Evolutionary conservation across 1,140 invertebrate genomes (phyloP).

Genomic region (Heterodera schachtii): DNA sequence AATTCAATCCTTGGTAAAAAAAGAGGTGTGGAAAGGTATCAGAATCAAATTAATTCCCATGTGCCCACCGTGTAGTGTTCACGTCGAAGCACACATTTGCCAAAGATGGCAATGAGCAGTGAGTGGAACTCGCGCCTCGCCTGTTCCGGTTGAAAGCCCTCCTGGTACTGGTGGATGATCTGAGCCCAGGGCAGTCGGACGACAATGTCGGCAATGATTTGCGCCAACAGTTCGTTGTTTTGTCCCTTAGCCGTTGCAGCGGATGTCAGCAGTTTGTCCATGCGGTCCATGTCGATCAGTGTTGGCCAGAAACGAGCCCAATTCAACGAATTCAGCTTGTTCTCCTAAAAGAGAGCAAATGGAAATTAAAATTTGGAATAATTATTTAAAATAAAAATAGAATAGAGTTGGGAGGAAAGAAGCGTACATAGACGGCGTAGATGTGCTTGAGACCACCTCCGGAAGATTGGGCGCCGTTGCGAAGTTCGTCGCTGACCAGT

Average conservation of each 20-base stretch:
- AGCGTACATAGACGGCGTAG: slow-evolving; percentile 45
- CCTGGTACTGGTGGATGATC: slow-evolving; percentile 37
- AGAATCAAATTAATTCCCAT: background rate
- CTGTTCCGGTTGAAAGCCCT: slow-evolving; percentile 40
- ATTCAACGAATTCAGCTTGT: slow-evolving; percentile 36
- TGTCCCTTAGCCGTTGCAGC: slow-evolving; percentile 3
- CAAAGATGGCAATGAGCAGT: slow-evolving; percentile 39
- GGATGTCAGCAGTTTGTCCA: slow-evolving; percentile 39
- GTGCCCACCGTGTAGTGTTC: slow-evolving; percentile 42
- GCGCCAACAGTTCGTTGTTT: background rate
- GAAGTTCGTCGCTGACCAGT: slow-evolving; percentile 17
- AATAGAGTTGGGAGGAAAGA: no score
- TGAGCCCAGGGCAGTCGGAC: slow-evolving; percentile 44
- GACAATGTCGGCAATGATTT: slow-evolving; percentile 41
- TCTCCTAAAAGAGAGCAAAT: slow-evolving; percentile 28
- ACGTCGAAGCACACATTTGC: slow-evolving; percentile 27
- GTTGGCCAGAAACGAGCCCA: slow-evolving; percentile 54
- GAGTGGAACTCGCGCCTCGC: slow-evolving; percentile 48
- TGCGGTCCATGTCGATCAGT: slow-evolving; percentile 35
- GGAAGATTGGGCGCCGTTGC: slow-evolving; percentile 30
- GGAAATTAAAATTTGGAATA: background rate
- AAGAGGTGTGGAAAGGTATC: no score
- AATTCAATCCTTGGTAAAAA: no score
- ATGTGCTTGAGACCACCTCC: slow-evolving; percentile 37
- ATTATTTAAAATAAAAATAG: background rate